phyloP scores from a whole-genome alignment of 2,797 vertebrate genomes.

The Hydrolagus colliei region DNA sequence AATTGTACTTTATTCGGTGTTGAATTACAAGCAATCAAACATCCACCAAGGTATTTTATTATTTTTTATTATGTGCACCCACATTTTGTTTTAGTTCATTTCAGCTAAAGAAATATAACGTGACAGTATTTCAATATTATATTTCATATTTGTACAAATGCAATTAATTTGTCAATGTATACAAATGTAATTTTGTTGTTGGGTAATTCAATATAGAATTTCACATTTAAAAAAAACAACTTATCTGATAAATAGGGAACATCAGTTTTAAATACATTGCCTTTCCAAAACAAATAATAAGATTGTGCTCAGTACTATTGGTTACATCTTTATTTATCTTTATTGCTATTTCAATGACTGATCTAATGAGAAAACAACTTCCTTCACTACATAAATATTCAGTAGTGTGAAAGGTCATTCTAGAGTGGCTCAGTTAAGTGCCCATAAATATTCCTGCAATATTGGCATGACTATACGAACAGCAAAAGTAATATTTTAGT shows the following conservation, averaged over 20 bases:
- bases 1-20: not conserved
- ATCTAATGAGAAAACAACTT: not conserved
- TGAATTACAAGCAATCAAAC: not conserved
- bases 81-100: slow-evolving; percentile 3
- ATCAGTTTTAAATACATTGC: not conserved
- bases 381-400: not conserved
- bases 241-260: not conserved
- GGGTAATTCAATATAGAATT: not conserved
- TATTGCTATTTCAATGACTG: not conserved
- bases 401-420: not conserved
- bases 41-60: not conserved
- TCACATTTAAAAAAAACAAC: not conserved
- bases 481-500: not conserved
- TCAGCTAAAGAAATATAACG: slow-evolving; percentile 2
- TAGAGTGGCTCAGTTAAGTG: not conserved
- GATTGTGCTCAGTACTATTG: too few species aligned
- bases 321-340: too few species aligned
- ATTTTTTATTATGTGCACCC: not conserved
- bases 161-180: not conserved
- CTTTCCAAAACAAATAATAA: not conserved
- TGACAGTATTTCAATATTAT: not conserved
- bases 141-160: not conserved
- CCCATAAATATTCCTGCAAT: not conserved
- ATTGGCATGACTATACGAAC: not conserved
- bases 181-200: not conserved